These are phyloP conservation scores for Conistra vaccinii DNA, from an alignment of 2,888 invertebrate species.

Conservation along the genomic window DNA sequence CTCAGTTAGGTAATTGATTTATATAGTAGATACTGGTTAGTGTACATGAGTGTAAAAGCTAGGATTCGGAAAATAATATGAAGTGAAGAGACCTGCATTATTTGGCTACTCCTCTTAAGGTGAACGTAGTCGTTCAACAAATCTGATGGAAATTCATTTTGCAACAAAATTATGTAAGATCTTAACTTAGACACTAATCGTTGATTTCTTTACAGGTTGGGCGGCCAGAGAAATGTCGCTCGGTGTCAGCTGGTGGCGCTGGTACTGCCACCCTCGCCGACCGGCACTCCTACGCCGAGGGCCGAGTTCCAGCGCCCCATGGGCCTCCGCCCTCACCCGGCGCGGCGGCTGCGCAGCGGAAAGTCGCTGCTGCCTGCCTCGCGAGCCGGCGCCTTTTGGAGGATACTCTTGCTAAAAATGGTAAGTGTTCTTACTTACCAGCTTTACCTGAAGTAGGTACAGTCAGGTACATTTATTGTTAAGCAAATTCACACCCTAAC, in stretches of 20 bases:
- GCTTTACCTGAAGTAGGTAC: not conserved
- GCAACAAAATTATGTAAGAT: not conserved
- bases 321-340: conserved; percentile 86
- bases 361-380: conserved; percentile 85
- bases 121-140: not conserved
- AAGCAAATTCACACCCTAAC: not conserved
- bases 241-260: conserved; percentile 82
- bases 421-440: conserved; percentile 75
- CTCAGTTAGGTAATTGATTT: not conserved
- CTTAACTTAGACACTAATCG: not conserved
- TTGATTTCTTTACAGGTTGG: conserved; percentile 78
- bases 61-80: not conserved
- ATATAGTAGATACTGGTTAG: not conserved
- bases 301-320: conserved; percentile 85
- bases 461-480: not conserved
- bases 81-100: no score
- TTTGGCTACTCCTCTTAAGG: not conserved
- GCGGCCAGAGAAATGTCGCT: conserved; percentile 81
- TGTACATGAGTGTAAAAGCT: not conserved
- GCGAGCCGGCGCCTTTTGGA: conserved; percentile 93
- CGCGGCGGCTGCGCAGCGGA: conserved; percentile 79
- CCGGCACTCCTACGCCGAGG: conserved; percentile 82
- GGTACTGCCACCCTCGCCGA: conserved; percentile 73
- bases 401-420: conserved; percentile 91
- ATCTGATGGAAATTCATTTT: not conserved